Percentiles rank a stretch among this genome's conserved stretches.
Conservation (phyloP, 2,113 vertebrate genomes). For the Gila orcuttii region DNA sequence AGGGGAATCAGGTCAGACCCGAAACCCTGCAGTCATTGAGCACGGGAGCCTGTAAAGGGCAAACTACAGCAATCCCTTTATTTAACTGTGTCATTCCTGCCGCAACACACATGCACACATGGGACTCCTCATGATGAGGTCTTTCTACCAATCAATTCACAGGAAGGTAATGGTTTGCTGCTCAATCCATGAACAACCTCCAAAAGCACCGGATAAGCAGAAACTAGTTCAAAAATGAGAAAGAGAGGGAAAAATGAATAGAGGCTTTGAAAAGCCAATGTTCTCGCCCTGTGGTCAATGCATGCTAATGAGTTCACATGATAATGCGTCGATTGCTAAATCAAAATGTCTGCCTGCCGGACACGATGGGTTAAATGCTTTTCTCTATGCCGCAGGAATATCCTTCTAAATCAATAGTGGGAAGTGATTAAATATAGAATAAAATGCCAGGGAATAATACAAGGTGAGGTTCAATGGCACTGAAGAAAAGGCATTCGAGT, state of each 20-base stretch:
- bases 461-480: not conserved
- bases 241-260: slow-evolving; percentile 46
- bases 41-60: not conserved
- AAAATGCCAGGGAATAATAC: slow-evolving; percentile 1
- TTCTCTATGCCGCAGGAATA: slow-evolving; percentile 22
- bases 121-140: slow-evolving; percentile 40
- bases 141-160: slow-evolving; percentile 43
- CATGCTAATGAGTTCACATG: slow-evolving; percentile 59
- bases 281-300: slow-evolving; percentile 3
- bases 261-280: slow-evolving; percentile 45
- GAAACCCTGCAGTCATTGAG: slow-evolving; percentile 10
- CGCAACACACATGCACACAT: slow-evolving; percentile 28
- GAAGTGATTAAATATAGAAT: slow-evolving; percentile 53
- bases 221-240: not conserved
- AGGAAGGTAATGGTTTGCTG: slow-evolving; percentile 20
- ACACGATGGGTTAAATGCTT: slow-evolving; percentile 52
- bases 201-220: slow-evolving; percentile 29
- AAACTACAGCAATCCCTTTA: slow-evolving; percentile 5
- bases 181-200: slow-evolving; percentile 24
- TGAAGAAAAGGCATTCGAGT: not conserved
- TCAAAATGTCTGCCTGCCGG: slow-evolving; percentile 52
- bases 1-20: slow-evolving; percentile 9
- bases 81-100: slow-evolving; percentile 29
- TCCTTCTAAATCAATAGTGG: slow-evolving; percentile 56
- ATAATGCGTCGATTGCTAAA: slow-evolving; percentile 54